phyloP scores from a whole-genome alignment of 2,888 invertebrate genomes.

The Exocentrus adspersus region DNA sequence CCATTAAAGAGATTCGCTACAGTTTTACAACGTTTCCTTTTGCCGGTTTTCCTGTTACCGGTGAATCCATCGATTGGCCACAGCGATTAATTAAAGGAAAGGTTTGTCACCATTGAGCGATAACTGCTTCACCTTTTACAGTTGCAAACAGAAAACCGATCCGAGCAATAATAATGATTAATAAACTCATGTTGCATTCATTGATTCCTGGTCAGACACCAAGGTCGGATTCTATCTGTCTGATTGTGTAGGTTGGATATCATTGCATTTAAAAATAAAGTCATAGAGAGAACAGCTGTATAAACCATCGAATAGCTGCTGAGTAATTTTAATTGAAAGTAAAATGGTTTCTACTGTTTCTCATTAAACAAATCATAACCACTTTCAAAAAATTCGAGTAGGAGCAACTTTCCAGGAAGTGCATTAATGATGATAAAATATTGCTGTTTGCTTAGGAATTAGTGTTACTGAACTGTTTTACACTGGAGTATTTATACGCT shows the following conservation, averaged over 20 bases:
- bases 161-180: too few relatives aligned
- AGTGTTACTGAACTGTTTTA: slow-evolving; percentile 3
- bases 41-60: neutral
- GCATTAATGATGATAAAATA: neutral
- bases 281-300: too few relatives aligned
- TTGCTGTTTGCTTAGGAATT: slow-evolving; percentile 4
- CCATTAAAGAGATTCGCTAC: neutral
- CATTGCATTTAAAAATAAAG: too few relatives aligned
- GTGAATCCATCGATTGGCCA: neutral
- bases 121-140: neutral
- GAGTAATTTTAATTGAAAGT: too few relatives aligned
- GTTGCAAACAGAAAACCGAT: too few relatives aligned
- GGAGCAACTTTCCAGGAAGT: slow-evolving; percentile 13
- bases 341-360: too few relatives aligned
- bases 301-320: too few relatives aligned
- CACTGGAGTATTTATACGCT: neutral
- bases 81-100: neutral
- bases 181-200: too few relatives aligned
- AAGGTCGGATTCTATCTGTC: too few relatives aligned
- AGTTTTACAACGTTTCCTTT: neutral
- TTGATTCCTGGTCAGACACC: too few relatives aligned
- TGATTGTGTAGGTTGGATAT: too few relatives aligned
- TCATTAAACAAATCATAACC: too few relatives aligned
- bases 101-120: neutral
- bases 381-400: slow-evolving; percentile 13